A percentile compares a stretch with the other conserved stretches of the same genome.
Evolutionary conservation across 2,113 vertebrate genomes (phyloP).

Genomic region (Lampris megalopsis): DNA sequence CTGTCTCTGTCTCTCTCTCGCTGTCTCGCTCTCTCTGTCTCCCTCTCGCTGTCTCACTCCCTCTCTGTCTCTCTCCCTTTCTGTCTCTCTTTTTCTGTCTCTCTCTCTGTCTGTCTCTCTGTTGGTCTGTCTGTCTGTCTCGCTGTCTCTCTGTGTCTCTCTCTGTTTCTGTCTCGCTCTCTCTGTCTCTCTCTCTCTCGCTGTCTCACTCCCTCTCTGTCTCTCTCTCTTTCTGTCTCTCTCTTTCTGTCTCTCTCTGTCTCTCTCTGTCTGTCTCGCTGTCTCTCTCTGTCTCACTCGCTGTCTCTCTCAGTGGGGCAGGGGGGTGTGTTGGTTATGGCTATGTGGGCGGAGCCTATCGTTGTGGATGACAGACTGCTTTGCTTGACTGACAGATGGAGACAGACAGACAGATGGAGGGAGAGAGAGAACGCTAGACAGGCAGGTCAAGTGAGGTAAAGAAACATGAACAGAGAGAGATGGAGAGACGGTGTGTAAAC

Average conservation of each 20-base stretch:
- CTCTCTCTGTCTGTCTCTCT: no score
- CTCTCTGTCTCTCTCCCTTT: no score
- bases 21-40: no score
- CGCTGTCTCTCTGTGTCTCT: no score
- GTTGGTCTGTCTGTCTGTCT: no score
- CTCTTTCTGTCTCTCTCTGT: slow-evolving; percentile 14
- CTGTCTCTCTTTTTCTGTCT: no score
- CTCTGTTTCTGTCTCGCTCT: no score
- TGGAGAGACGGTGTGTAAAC: neutral
- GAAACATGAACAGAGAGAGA: slow-evolving; percentile 3
- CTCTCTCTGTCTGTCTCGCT: slow-evolving; percentile 19
- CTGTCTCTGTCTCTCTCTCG: no score
- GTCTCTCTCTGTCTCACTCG: slow-evolving; percentile 20
- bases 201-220: neutral
- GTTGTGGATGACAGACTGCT: slow-evolving; percentile 26
- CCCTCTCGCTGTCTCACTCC: no score
- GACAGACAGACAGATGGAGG: neutral
- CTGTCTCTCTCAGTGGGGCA: slow-evolving; percentile 10
- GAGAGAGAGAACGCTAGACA: neutral
- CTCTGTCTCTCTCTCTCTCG: no score
- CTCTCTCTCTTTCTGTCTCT: slow-evolving; percentile 40
- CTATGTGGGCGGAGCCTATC: slow-evolving; percentile 4
- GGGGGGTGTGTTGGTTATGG: neutral
- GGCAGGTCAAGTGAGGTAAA: neutral
- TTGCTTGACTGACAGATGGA: slow-evolving; percentile 13